These are phyloP conservation scores for Habropoda laboriosa DNA, from an alignment of 1,140 invertebrate species.

Conservation along the genomic window DNA sequence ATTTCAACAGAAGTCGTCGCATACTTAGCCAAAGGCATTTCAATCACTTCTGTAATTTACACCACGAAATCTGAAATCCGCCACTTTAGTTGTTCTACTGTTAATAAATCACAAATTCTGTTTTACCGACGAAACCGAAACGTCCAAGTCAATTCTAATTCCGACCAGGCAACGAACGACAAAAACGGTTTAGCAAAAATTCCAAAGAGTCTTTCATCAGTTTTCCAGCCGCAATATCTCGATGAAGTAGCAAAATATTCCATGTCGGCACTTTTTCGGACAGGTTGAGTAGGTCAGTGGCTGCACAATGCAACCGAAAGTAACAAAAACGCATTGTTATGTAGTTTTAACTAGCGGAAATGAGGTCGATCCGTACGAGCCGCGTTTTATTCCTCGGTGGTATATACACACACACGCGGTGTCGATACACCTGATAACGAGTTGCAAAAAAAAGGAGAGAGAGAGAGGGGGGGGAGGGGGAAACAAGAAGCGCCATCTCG, in stretches of 20 bases:
- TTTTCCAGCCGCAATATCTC: not conserved
- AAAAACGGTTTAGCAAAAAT: not conserved
- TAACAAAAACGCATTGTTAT: conserved; percentile 63
- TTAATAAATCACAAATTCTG: no score
- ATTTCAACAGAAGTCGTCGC: no score
- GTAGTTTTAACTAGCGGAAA: conserved; percentile 49
- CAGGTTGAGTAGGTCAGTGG: conserved; percentile 54
- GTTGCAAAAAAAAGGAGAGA: conserved; percentile 45
- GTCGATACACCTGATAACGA: conserved; percentile 60
- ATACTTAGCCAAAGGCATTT: no score
- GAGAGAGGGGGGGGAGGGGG: no score
- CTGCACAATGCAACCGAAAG: conserved; percentile 22
- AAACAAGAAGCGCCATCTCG: conserved; percentile 8
- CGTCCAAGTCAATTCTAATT: no score
- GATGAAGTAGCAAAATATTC: conserved; percentile 7
- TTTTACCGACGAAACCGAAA: no score
- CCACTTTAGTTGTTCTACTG: no score
- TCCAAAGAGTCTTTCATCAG: not conserved
- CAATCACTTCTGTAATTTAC: no score
- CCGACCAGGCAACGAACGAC: no score
- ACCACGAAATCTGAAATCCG: no score
- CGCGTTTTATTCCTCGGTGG: conserved; percentile 48
- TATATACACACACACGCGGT: not conserved
- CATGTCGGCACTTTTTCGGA: not conserved
- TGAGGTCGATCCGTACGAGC: conserved; percentile 24